A percentile compares a stretch with the other conserved stretches of the same genome.
phyloP scores from a whole-genome alignment of 2,113 vertebrate genomes.

The Noctilio leporinus region DNA sequence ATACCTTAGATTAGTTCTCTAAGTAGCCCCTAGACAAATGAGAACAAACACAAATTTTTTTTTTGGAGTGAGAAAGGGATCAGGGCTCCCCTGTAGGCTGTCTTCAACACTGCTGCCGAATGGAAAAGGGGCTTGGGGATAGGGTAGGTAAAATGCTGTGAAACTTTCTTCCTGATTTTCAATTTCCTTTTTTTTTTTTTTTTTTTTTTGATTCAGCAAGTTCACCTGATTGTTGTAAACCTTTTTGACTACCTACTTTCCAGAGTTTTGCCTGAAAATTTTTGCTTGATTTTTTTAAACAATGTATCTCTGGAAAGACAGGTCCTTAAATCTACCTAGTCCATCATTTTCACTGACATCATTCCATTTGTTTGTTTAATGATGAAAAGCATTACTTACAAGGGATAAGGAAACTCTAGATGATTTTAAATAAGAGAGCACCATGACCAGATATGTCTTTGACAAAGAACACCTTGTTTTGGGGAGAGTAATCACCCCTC shows the following conservation, averaged over 20 bases:
- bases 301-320: neutral
- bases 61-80: neutral
- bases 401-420: neutral
- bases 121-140: neutral
- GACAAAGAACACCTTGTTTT: neutral
- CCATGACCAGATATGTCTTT: neutral
- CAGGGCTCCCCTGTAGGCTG: neutral
- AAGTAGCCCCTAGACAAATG: neutral
- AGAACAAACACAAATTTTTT: neutral
- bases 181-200: neutral
- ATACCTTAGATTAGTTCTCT: neutral
- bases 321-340: neutral
- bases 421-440: constrained; percentile 9
- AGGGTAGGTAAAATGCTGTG: neutral
- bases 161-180: neutral
- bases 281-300: neutral
- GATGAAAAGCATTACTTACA: constrained; percentile 15
- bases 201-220: neutral
- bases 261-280: constrained; percentile 11
- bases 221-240: neutral
- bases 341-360: neutral
- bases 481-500: neutral
- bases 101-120: neutral
- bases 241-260: neutral
- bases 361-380: neutral